Evolutionary conservation across 2,888 invertebrate species (phyloP).

Genomic region (Lithodes maja): DNA sequence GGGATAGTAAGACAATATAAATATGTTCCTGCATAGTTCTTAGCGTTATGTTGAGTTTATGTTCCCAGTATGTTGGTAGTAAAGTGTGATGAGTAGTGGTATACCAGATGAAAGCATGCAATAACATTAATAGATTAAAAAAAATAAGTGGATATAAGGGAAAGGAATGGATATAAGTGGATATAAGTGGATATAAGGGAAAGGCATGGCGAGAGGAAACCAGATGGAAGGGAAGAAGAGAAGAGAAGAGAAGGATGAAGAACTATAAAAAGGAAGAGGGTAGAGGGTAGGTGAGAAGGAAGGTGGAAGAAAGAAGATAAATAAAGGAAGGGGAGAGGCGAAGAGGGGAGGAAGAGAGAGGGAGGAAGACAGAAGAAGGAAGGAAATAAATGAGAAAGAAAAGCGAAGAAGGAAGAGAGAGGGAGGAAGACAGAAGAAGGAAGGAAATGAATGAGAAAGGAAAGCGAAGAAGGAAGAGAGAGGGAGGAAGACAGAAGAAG

Average conservation of each 20-base stretch:
- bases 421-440: neutral
- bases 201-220: neutral
- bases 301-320: neutral
- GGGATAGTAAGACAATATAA: no score
- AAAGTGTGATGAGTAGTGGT: no score
- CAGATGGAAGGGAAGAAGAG: neutral
- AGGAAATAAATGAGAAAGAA: neutral
- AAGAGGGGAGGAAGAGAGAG: neutral
- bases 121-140: no score
- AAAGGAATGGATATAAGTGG: neutral
- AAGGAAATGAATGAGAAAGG: neutral
- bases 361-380: neutral
- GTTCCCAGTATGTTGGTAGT: no score
- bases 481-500: neutral
- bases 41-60: no score
- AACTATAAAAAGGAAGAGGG: neutral
- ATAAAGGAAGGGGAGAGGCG: neutral
- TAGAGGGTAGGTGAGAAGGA: neutral
- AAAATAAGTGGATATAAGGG: neutral
- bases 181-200: neutral
- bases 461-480: neutral
- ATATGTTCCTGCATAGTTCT: no score
- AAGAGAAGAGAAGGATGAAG: neutral
- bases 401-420: neutral
- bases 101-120: no score